Percentiles rank a stretch among this genome's conserved stretches.
Conservation (phyloP, 2,888 invertebrate genomes). For the Yponomeuta malinellus region DNA sequence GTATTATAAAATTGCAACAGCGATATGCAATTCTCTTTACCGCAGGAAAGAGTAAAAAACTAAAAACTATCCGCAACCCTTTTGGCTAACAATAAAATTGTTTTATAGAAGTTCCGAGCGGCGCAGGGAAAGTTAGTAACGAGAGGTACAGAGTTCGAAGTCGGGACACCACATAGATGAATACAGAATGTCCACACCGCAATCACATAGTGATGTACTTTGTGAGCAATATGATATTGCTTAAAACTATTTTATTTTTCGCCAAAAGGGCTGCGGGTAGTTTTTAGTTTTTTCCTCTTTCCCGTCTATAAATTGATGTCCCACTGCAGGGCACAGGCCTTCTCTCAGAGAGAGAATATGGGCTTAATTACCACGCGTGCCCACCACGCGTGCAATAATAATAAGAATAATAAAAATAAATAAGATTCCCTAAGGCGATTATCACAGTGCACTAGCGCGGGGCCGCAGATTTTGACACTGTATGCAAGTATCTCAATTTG, state of each 20-base stretch:
- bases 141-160: slow-evolving; percentile 38
- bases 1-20: background rate
- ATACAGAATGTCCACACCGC: background rate
- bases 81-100: slow-evolving; percentile 41
- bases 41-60: background rate
- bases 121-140: slow-evolving; percentile 41
- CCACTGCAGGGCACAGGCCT: too few species aligned
- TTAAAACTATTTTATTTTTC: slow-evolving; percentile 40
- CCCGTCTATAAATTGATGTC: background rate
- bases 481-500: too few species aligned
- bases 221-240: background rate
- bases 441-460: too few species aligned
- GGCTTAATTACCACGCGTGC: too few species aligned
- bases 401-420: too few species aligned
- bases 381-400: background rate
- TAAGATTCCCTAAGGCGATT: too few species aligned
- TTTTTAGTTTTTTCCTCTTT: slow-evolving; percentile 14
- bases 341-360: too few species aligned
- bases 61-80: slow-evolving; percentile 18
- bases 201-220: too few species aligned
- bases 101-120: slow-evolving; percentile 31
- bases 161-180: slow-evolving; percentile 19
- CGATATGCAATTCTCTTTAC: background rate
- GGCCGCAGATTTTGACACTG: too few species aligned
- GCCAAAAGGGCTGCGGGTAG: slow-evolving; percentile 22